Evolutionary conservation across 2,797 vertebrate species (phyloP).

Genomic region (Oryzias sinensis): DNA sequence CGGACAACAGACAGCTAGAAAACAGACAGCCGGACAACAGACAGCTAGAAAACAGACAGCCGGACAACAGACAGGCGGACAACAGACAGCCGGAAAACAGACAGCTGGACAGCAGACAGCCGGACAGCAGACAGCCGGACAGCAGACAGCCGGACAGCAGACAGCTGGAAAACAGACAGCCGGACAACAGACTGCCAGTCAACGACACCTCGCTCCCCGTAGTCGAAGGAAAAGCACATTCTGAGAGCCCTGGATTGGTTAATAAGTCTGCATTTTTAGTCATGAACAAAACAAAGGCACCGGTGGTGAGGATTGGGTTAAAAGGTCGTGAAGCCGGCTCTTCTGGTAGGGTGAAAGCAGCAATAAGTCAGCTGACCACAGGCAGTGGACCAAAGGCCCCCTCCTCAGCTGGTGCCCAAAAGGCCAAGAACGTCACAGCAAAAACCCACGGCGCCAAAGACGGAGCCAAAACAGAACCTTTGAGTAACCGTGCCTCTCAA

Average conservation of each 20-base stretch:
- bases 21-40: constrained; percentile 53
- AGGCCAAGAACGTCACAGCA: constrained; percentile 49
- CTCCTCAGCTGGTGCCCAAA: constrained; percentile 52
- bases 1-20: constrained; percentile 39
- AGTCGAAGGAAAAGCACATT: constrained; percentile 54
- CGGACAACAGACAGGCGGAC: constrained; percentile 40
- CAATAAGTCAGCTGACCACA: constrained; percentile 32
- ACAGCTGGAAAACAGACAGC: constrained; percentile 16
- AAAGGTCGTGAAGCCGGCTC: constrained; percentile 51
- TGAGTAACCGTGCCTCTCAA: constrained; percentile 27
- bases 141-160: constrained; percentile 60
- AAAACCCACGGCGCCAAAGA: constrained; percentile 55
- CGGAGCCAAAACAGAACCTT: constrained; percentile 28
- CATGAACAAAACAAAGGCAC: constrained; percentile 62
- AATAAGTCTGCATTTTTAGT: constrained; percentile 60
- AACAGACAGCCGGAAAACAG: constrained; percentile 53
- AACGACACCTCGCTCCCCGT: constrained; percentile 59
- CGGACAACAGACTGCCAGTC: constrained; percentile 70
- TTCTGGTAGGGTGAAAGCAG: constrained; percentile 41
- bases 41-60: constrained; percentile 65
- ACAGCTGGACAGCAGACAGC: too few relatives aligned
- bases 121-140: constrained; percentile 66
- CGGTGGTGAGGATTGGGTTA: constrained; percentile 11
- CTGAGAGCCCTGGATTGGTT: constrained; percentile 74
- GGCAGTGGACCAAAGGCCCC: constrained; percentile 46